These are phyloP conservation scores for Sebastes jordani DNA, from an alignment of 2,797 vertebrate species.

Conservation along the genomic window DNA sequence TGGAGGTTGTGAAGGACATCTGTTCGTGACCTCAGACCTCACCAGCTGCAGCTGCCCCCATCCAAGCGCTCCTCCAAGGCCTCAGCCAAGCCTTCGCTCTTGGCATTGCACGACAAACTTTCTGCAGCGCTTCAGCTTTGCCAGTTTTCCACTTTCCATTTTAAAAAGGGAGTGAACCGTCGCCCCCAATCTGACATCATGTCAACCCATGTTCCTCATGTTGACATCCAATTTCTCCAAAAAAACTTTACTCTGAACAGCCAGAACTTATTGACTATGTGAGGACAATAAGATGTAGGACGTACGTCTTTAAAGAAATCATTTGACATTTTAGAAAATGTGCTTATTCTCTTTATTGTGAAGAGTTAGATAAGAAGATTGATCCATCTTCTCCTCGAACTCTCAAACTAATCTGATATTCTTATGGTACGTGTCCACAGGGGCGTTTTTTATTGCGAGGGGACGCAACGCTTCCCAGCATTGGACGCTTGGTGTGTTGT, in stretches of 20 bases:
- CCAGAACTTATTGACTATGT: no score
- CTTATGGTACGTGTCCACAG: no score
- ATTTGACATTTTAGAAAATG: no score
- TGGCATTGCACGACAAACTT: constrained; percentile 39
- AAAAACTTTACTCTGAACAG: neutral
- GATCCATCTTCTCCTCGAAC: no score
- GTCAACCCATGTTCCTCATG: neutral
- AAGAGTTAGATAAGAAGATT: no score
- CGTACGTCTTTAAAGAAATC: fast-evolving
- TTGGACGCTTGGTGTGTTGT: no score
- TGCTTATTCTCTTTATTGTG: no score
- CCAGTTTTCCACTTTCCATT: constrained; percentile 34
- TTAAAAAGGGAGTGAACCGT: neutral
- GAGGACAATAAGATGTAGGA: no score
- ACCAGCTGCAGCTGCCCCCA: constrained; percentile 63
- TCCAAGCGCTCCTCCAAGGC: constrained; percentile 54
- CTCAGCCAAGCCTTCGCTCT: constrained; percentile 50
- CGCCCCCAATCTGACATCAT: neutral
- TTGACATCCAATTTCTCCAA: neutral
- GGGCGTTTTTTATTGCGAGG: no score
- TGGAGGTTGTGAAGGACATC: constrained; percentile 71
- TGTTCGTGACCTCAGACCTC: constrained; percentile 65
- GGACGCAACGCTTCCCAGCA: no score
- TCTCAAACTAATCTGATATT: no score
- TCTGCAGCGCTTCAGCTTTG: constrained; percentile 16